Evolutionary conservation across 2,888 invertebrate genomes (phyloP).

Genomic region (Aphodius sticticus): DNA sequence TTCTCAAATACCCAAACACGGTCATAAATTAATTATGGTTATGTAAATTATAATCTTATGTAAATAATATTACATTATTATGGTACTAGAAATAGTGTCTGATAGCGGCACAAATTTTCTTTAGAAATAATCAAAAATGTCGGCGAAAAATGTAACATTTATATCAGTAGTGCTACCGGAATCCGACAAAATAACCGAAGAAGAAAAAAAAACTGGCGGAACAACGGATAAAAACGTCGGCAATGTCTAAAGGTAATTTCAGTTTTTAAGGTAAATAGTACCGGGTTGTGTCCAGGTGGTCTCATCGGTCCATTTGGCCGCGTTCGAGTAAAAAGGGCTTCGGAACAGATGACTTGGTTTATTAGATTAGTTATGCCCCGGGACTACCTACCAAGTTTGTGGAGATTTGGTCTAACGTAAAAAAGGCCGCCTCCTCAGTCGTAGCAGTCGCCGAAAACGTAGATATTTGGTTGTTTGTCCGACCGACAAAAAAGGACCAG

Average conservation of each 20-base stretch:
- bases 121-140: neutral
- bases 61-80: too few relatives aligned
- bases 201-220: conserved; percentile 25
- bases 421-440: neutral
- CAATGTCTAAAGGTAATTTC: conserved; percentile 37
- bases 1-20: too few relatives aligned
- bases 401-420: neutral
- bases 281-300: conserved; percentile 34
- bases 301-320: conserved; percentile 36
- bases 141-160: neutral
- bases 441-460: neutral
- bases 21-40: neutral
- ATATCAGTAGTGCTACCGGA: neutral
- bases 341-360: conserved; percentile 51
- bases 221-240: conserved; percentile 22
- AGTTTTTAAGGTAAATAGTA: conserved; percentile 38
- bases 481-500: neutral
- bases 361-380: conserved; percentile 50
- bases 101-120: neutral
- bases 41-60: neutral
- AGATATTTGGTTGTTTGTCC: neutral
- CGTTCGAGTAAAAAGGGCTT: conserved; percentile 36
- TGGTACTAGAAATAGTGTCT: neutral
- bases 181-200: conserved; percentile 29
- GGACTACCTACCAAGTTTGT: conserved; percentile 38